phyloP scores from a whole-genome alignment of 2,888 invertebrate genomes.

The Antheraea assamensis region DNA sequence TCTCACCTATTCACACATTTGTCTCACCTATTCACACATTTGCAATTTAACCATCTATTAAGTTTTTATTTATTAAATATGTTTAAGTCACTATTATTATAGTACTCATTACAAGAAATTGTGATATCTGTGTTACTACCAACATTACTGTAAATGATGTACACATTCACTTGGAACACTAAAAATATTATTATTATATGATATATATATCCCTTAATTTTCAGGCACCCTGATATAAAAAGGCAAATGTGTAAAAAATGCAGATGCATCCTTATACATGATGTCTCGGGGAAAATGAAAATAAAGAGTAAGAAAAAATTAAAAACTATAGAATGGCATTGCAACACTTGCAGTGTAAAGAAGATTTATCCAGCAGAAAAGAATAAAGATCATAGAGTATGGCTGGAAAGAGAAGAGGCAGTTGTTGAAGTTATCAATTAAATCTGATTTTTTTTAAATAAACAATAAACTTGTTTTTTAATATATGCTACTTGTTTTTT shows the following conservation, averaged over 20 bases:
- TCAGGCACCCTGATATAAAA: conserved; percentile 83
- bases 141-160: no score
- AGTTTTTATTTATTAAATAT: no score
- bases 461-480: background rate
- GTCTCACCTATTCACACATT: no score
- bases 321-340: conserved; percentile 72
- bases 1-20: no score
- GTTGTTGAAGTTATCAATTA: conserved; percentile 63
- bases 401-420: conserved; percentile 79
- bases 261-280: conserved; percentile 75
- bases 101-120: no score
- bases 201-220: conserved; percentile 34
- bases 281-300: conserved; percentile 76
- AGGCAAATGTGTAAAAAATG: conserved; percentile 83
- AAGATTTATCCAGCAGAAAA: conserved; percentile 53
- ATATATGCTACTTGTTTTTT: background rate
- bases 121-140: no score
- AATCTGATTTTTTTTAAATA: conserved; percentile 30
- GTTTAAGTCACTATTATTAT: no score
- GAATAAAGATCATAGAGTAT: conserved; percentile 68
- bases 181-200: no score
- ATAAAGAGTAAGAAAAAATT: conserved; percentile 68
- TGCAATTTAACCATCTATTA: no score
- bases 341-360: conserved; percentile 58
- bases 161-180: no score